Percentiles rank a stretch among this genome's conserved stretches.
Conservation (phyloP, 1,140 invertebrate species). For the Ectropis grisescens region DNA sequence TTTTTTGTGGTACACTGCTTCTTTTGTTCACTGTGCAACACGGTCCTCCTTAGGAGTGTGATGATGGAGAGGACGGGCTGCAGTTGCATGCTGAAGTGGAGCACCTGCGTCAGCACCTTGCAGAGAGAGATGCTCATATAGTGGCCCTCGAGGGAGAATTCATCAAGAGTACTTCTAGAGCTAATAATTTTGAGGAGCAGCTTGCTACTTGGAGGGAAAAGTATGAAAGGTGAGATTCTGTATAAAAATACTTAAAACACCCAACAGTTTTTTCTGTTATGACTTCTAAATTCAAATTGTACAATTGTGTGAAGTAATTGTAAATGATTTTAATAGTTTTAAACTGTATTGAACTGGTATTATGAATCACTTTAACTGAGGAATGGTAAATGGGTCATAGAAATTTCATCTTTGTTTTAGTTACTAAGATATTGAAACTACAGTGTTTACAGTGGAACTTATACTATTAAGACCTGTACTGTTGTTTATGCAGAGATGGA, state of each 20-base stretch:
- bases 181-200: constrained; percentile 87
- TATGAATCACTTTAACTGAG: no score
- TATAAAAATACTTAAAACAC: background rate
- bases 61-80: constrained; percentile 67
- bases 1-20: constrained; percentile 17
- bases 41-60: constrained; percentile 47
- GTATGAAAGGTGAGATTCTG: constrained; percentile 83
- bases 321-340: no score
- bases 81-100: constrained; percentile 91
- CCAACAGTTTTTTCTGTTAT: no score
- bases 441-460: no score
- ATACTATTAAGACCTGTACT: no score
- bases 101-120: constrained; percentile 83
- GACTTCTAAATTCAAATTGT: no score
- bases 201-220: constrained; percentile 90
- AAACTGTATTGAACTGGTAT: no score
- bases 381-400: no score
- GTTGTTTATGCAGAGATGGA: no score
- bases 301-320: no score
- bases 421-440: no score
- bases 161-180: constrained; percentile 82
- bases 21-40: constrained; percentile 36
- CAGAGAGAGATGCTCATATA: constrained; percentile 87
- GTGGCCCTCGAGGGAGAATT: constrained; percentile 89
- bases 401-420: no score